A percentile compares a stretch with the other conserved stretches of the same genome.
These are phyloP conservation scores for Hyperoplus lanceolatus DNA, from an alignment of 2,797 vertebrate genomes.

Conservation along the genomic window DNA sequence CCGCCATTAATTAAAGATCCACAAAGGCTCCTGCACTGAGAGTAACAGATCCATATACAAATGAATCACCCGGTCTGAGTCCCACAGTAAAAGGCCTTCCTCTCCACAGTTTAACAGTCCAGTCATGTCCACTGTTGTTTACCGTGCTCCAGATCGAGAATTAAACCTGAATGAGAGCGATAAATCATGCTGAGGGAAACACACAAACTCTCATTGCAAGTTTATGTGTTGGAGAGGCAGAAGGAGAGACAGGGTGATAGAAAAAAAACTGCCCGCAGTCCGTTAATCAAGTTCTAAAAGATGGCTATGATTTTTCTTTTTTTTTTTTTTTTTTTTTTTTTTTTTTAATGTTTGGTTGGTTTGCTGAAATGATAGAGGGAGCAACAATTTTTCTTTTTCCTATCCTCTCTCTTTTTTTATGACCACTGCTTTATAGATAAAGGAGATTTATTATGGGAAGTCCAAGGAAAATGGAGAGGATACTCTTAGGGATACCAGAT, in stretches of 20 bases:
- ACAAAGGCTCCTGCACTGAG: constrained; percentile 78
- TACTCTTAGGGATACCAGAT: constrained; percentile 79
- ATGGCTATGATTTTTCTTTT: constrained; percentile 62
- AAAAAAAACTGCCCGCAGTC: constrained; percentile 66
- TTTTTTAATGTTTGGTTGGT: constrained; percentile 39
- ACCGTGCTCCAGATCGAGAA: constrained; percentile 85
- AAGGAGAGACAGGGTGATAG: constrained; percentile 64
- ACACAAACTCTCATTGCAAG: constrained; percentile 78
- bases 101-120: constrained; percentile 81
- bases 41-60: constrained; percentile 85
- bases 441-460: constrained; percentile 82
- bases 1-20: constrained; percentile 85
- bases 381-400: constrained; percentile 70
- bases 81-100: constrained; percentile 73
- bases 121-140: constrained; percentile 87
- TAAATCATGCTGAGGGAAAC: constrained; percentile 83
- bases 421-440: constrained; percentile 79
- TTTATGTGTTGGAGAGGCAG: constrained; percentile 80
- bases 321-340: neutral
- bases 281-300: constrained; percentile 83
- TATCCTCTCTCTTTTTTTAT: constrained; percentile 73
- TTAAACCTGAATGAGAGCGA: constrained; percentile 87
- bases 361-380: constrained; percentile 78
- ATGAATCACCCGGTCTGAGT: constrained; percentile 83
- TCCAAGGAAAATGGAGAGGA: constrained; percentile 77